Conservation (phyloP, 2,888 invertebrate species). For the Chromoteleia sp. region DNA sequence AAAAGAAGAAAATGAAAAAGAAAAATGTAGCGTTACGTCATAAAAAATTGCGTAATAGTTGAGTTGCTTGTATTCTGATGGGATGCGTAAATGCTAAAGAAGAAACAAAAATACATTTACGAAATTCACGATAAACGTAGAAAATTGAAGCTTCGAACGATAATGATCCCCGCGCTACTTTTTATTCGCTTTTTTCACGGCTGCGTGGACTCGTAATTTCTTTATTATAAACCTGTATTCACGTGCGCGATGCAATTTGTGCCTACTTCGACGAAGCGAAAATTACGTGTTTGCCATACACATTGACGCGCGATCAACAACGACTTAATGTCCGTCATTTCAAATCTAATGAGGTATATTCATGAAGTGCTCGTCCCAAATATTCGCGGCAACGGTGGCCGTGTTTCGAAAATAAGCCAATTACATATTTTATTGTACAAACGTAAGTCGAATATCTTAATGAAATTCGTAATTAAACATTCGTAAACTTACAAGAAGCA, state of each 20-base stretch:
- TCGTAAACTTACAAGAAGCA: too few species aligned
- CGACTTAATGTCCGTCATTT: constrained; percentile 38
- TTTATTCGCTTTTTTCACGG: constrained; percentile 33
- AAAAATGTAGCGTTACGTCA: background rate
- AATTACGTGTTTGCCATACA: constrained; percentile 54
- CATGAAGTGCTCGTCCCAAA: constrained; percentile 21
- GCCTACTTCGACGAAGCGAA: constrained; percentile 45
- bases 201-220: constrained; percentile 39
- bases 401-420: constrained; percentile 22
- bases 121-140: constrained; percentile 44
- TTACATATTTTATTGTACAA: constrained; percentile 17
- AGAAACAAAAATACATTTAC: constrained; percentile 26
- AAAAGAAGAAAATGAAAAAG: background rate
- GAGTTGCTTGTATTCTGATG: background rate
- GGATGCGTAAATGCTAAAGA: background rate
- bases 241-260: constrained; percentile 51
- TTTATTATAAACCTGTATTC: constrained; percentile 61
- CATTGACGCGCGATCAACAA: constrained; percentile 44
- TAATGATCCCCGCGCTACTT: constrained; percentile 17
- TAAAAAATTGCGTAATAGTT: background rate
- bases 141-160: constrained; percentile 32
- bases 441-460: background rate
- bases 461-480: constrained; percentile 1
- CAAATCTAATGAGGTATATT: constrained; percentile 43
- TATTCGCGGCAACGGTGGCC: constrained; percentile 14